Conservation (phyloP, 2,888 invertebrate genomes). For the Noctua janthina region DNA sequence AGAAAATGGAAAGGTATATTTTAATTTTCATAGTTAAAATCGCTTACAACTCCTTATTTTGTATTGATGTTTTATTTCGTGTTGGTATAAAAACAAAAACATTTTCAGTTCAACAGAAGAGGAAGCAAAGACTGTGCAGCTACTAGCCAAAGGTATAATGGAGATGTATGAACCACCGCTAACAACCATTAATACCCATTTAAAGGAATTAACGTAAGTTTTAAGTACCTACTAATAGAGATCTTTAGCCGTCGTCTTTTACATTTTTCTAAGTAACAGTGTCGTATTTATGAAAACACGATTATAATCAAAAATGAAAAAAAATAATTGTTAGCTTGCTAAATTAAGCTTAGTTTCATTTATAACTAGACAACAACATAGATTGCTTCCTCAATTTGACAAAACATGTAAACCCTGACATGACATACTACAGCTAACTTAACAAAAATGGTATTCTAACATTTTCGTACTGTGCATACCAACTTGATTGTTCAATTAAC, state of each 20-base stretch:
- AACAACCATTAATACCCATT: constrained; percentile 85
- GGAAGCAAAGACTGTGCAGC: constrained; percentile 79
- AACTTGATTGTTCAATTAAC: neutral
- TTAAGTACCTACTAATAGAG: constrained; percentile 32
- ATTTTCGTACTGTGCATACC: neutral
- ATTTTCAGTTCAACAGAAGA: constrained; percentile 68
- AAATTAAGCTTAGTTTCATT: neutral
- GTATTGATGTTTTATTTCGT: constrained; percentile 17
- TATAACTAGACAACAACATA: neutral
- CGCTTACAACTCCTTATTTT: neutral
- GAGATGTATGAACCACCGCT: constrained; percentile 87
- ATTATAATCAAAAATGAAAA: neutral
- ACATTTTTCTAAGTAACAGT: neutral
- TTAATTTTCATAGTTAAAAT: neutral
- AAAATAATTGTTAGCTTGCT: neutral
- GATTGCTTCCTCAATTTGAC: neutral
- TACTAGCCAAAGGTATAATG: constrained; percentile 84
- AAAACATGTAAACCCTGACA: too few species aligned
- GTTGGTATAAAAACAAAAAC: neutral
- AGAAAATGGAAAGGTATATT: constrained; percentile 48
- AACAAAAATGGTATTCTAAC: neutral
- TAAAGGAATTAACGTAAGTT: constrained; percentile 87
- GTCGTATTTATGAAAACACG: neutral
- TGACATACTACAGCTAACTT: neutral
- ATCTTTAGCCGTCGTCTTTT: neutral